phyloP scores from a whole-genome alignment of 2,888 invertebrate species.

The Anodontia alba region DNA sequence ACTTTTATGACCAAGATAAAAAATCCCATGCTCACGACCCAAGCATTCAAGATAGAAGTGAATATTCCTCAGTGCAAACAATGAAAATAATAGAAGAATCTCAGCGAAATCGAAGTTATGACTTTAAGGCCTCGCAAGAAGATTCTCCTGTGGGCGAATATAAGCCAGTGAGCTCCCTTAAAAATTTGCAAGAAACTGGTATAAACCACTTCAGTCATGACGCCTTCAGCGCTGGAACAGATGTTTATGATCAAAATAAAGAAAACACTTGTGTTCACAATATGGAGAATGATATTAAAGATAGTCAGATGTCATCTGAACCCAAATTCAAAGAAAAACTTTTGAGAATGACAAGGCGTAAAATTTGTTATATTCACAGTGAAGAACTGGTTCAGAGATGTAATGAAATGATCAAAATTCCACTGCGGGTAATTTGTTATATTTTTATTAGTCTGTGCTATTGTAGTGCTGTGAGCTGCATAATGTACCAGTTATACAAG shows the following conservation, averaged over 20 bases:
- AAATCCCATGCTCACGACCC: no score
- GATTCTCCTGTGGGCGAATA: conserved; percentile 52
- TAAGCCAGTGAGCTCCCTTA: conserved; percentile 6
- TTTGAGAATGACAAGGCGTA: not conserved
- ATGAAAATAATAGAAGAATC: no score
- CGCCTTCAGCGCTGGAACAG: no score
- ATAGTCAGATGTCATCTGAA: not conserved
- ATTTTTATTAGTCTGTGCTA: no score
- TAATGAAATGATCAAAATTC: conserved; percentile 47
- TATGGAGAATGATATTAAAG: not conserved
- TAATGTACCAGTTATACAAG: no score
- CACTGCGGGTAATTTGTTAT: conserved; percentile 44
- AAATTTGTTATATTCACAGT: conserved; percentile 36
- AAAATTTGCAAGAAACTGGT: not conserved
- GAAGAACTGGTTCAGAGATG: conserved; percentile 39
- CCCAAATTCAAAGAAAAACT: not conserved
- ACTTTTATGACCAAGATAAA: no score
- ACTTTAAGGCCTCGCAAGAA: not conserved
- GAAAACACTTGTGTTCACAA: not conserved
- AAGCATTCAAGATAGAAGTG: no score
- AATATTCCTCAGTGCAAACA: no score
- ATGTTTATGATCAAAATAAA: not conserved
- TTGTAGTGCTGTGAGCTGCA: no score
- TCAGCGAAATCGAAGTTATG: no score
- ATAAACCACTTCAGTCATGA: no score